These are phyloP conservation scores for Harpalus rufipes DNA, from an alignment of 2,888 invertebrate species.

Conservation along the genomic window DNA sequence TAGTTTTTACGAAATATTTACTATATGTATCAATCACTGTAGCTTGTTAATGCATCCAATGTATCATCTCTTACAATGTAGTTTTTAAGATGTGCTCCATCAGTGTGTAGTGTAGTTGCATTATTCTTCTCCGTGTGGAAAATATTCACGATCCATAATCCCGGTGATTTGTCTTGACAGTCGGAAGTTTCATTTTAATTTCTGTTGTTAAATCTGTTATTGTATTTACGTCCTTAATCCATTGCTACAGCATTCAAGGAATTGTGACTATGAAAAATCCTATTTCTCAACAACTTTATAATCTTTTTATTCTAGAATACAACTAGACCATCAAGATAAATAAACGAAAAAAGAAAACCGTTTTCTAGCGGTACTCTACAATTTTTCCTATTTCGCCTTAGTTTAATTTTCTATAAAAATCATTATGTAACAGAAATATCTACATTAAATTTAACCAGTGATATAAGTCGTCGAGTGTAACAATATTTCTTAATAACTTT, in stretches of 20 bases:
- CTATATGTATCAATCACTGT: background rate
- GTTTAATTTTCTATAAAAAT: no score
- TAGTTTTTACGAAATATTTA: background rate
- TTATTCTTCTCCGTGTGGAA: background rate
- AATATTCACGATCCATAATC: constrained; percentile 3
- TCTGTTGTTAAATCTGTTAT: constrained; percentile 3
- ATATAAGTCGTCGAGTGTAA: no score
- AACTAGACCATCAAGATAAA: constrained; percentile 9
- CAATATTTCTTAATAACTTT: no score
- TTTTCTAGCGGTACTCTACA: background rate
- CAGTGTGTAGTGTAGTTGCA: background rate
- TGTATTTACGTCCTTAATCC: constrained; percentile 6
- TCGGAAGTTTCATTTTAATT: background rate
- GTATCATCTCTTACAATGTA: background rate
- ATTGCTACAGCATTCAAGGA: constrained; percentile 6
- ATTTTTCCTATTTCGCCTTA: no score
- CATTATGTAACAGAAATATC: no score
- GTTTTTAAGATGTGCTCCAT: constrained; percentile 2
- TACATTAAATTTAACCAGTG: no score
- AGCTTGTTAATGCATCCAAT: background rate
- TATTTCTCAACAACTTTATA: constrained; percentile 36
- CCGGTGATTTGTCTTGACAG: background rate
- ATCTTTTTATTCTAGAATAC: constrained; percentile 1
- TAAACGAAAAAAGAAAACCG: background rate
- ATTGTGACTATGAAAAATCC: constrained; percentile 16